Base-by-base conservation (phyloP, 2,797 vertebrate genomes). In the Gallirallus australis region DNA sequence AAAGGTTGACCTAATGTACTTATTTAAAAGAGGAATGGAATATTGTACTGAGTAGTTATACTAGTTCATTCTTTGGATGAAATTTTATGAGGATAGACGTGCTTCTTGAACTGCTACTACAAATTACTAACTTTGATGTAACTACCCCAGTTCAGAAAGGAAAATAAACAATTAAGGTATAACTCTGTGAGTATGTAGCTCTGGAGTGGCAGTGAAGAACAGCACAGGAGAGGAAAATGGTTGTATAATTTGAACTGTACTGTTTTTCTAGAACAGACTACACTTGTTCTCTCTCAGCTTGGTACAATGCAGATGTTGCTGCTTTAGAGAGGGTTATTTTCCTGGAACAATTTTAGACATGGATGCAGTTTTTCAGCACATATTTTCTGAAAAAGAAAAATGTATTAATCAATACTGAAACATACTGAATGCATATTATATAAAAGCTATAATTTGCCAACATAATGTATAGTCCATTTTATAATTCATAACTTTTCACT, bases 371-470 rank as follows among this genome's bases (percentile, higher is more conserved):
- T 65, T 85, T 63, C 1, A n/a, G 54, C 4, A 77, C 35, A 24
- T 57, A 35, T 35, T 76, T 77, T 33, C 75, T 60, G 33, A 37
- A 48, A 45, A 69, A 52, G 12, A 73, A 2, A 71, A 60, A 63
- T 47, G 2, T 23, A 40, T 91, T 64, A 12, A 81, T 4, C 14
- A 75, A 40, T 57, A 50, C 12, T 33, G 15, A 87, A 80, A 71
- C 0, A 1, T 37, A 61, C 1, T 12, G 23, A 47, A 70, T 23
- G 8, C 2, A 12, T 20, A 31, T 48, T 56, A 28, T 35, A 15
- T 4, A 48, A 23, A 72, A 91, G 73, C 9, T 20, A 28, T 15
- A 76, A 59, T 25, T 73, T 85, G 63, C 12, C 12, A 72, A 25
- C 1, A 20, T 28, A 11, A 4, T 45, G 11, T 35, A 19, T 13